Base-by-base conservation (phyloP, 2,113 vertebrate species). In the Clupea harengus region DNA sequence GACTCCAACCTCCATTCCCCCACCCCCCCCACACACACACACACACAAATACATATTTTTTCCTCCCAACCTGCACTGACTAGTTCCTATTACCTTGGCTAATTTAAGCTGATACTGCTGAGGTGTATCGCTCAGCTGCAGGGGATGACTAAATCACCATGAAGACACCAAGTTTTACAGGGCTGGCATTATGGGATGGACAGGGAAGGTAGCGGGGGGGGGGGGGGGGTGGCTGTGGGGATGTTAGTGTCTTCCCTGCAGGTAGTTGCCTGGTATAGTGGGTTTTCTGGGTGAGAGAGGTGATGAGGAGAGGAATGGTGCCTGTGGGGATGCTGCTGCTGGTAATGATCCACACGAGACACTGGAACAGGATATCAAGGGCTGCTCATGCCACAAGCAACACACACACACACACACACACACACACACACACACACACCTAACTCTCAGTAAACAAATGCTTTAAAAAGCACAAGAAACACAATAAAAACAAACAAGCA, bases 101-200 rank as follows among this genome's bases (percentile, higher is more conserved):
- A 13, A 72, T 72, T 72, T 28, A 32, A 72, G 64, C 64, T 72
- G 83, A 82, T 45, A 52, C 78, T 85, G 82, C 82, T 83, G 82
- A 82, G 72, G 89, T 22, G 78, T 46, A 32, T 72, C 10, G 64
- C 64, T 72, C 9, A 47, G 86, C 82, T 84, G 88, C 67, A 81
- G 82, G 89, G 89, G 78, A 81, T 82, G 78, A 88, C 85, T 86
- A 86, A 87, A 89, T 88, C 87, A 89, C 82, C n/a, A 85, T 49
- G 81, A 49, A 87, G 87, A 84, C 50, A 45, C 60, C 25, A 52
- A 75, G 67, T 85, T 32, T 32, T 72, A 72, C 81, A 83, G 75
- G 81, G 84, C 85, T 86, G 84, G 82, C 87, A 88, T 87, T 88
- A 85, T 83, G 81, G 87, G 84, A 83, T 90, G 87, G 72, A 22